phyloP scores from a whole-genome alignment of 2,888 invertebrate genomes.

The Agonopterix subpropinquella region DNA sequence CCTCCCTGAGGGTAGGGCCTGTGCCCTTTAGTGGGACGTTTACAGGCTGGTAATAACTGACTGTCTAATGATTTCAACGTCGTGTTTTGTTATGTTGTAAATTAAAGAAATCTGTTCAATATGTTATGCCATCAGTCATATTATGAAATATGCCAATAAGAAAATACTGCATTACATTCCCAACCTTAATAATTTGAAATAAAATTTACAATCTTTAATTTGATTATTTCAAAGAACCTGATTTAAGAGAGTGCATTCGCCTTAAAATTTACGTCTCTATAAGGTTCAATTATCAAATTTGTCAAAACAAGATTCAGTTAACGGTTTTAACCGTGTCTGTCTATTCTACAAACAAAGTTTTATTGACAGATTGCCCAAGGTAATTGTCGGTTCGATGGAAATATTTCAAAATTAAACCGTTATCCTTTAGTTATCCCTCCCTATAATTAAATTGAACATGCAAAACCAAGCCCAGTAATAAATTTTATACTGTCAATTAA shows the following conservation, averaged over 20 bases:
- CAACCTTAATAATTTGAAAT: neutral
- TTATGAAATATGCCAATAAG: too few species aligned
- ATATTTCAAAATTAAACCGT: conserved; percentile 1
- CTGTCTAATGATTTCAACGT: too few species aligned
- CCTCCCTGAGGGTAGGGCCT: too few species aligned
- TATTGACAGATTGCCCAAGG: conserved; percentile 3
- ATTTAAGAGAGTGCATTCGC: neutral
- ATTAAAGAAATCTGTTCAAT: too few species aligned
- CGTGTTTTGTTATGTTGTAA: too few species aligned
- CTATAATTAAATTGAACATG: conserved; percentile 4
- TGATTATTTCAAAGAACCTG: neutral
- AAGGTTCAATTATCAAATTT: conserved; percentile 1
- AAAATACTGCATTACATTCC: neutral
- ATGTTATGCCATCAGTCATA: too few species aligned
- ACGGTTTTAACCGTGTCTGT: neutral
- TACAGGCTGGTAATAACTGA: too few species aligned
- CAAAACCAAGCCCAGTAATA: conserved; percentile 5
- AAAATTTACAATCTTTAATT: neutral
- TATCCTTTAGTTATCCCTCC: neutral
- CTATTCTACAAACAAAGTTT: neutral
- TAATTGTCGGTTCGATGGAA: conserved; percentile 3
- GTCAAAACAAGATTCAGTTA: conserved; percentile 18
- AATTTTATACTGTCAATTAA: conserved; percentile 9
- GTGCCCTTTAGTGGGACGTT: too few species aligned
- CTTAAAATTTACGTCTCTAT: neutral